These are phyloP conservation scores for Lepus europaeus DNA, from an alignment of 2,113 vertebrate genomes.

Conservation along the genomic window DNA sequence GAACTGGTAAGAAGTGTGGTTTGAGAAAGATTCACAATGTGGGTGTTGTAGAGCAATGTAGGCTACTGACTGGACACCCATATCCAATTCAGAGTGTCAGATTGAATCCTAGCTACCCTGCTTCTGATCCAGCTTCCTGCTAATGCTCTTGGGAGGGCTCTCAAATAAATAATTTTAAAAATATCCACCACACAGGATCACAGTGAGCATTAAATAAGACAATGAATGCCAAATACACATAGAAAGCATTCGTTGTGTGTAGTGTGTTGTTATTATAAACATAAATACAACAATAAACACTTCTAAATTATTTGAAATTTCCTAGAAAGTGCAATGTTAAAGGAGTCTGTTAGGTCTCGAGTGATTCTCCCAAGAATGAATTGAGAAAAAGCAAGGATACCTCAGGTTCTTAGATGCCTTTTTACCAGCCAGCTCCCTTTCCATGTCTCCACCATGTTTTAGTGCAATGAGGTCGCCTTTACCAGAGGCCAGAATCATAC, in stretches of 20 bases:
- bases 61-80: no score
- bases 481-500: background rate
- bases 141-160: no score
- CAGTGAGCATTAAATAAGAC: background rate
- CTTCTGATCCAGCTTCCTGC: no score
- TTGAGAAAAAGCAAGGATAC: background rate
- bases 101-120: no score
- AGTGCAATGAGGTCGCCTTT: background rate
- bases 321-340: background rate
- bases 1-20: background rate
- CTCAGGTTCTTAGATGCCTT: background rate
- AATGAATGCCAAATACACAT: background rate
- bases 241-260: background rate
- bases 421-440: background rate
- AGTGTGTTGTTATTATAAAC: background rate
- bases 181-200: background rate
- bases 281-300: background rate
- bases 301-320: slow-evolving; percentile 20
- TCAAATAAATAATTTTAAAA: background rate
- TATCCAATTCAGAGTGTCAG: no score
- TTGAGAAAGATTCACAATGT: no score
- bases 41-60: no score
- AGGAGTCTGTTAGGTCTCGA: background rate
- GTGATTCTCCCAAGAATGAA: background rate
- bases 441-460: background rate